Evolutionary conservation across 2,888 invertebrate genomes (phyloP), one percentile per base, ranked within the genome.

Genomic region (Torymus tubicola): DNA sequence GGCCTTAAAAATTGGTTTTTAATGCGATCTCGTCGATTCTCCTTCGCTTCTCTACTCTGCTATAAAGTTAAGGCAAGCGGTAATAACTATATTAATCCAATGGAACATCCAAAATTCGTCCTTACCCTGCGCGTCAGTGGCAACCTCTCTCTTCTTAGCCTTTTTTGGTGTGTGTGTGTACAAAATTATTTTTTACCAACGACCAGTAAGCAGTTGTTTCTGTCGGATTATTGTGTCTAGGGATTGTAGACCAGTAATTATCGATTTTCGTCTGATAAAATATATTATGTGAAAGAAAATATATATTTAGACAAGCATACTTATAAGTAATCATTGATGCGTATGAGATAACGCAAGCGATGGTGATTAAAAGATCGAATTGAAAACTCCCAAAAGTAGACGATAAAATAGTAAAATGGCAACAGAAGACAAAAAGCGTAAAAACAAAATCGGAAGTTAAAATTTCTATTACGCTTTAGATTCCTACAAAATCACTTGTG

Each of bases 1-100:
- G 87, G 87, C 85, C 86, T 88, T 85, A 89, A 90, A 90, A 90
- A 90, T 90, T 90, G 90, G 89, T 90, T 90, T 90, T 90, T 90
- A 90, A 90, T 90, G 87, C 87, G 84, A 86, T 88, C 89, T 88
- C 89, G 31, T 31, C 87, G 87, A 16, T 63, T 12, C 31, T 63
- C 63, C 0, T 10, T 14, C 11, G 2, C 31, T 31, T 16, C 52
- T 42, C 21, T 13, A 2, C 24, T 86, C 87, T 65, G 8, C 58
- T 31, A 31, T 31, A 31, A 2, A 31, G 31, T 31, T 85, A 84
- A 84, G 86, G 84, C 84, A 86, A 87, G 85, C 86, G 86, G 87
- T 90, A 90, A 90, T 90, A 90, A 90, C 90, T 90, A 90, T 90
- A 90, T 90, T 90, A 90, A 86, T 86, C 83, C 71, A 53, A 85